Base-by-base conservation (phyloP, 2,888 invertebrate genomes). In the Hydrotaea diabolus region DNA sequence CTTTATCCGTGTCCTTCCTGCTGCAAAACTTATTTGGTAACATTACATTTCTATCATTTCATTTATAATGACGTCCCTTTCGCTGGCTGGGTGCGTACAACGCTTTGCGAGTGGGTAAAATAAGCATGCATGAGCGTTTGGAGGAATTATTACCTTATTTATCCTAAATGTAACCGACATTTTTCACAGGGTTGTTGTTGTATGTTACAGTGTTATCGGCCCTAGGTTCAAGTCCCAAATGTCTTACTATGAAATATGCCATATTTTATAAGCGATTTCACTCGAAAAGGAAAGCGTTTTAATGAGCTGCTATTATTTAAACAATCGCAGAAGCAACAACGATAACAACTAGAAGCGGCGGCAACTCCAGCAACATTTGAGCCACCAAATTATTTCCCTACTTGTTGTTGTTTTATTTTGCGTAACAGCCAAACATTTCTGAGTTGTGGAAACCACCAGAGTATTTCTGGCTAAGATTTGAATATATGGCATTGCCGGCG, bases 281-380 rank as follows among this genome's bases (percentile, higher is more conserved):
- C 36, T 39, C 62, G n/a, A 66, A 64, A 64, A 66, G 71, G 26
- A 72, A 72, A 72, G 72, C 55, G 36, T 72, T 71, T 72, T 72
- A 72, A 72, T 72, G 72, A 72, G 72, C 26, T 55, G 55, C 36
- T 55, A 72, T 72, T 72, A 72, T 72, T 72, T 36, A 72, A 72
- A 62, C 26, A 36, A n/a, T n/a, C 49, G 49, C 49, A 13, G n/a
- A 15, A n/a, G 13, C n/a, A 15, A 4, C n/a, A 49, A 49, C 49
- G 15, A n/a, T 2, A 15, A n/a, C n/a, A 49, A n/a, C 49, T 43
- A 43, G 5, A 15, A 9, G 43, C 43, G 15, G 43, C 43, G n/a
- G 49, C 49, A 13, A 49, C 13, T 2, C 49, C n/a, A n/a, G 5
- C 49, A 49, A 49, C n/a, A 49, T n/a, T 13, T n/a, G n/a, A n/a